These are phyloP conservation scores for Oncorhynchus gorbuscha DNA, from an alignment of 2,113 vertebrate genomes.

Conservation along the genomic window DNA sequence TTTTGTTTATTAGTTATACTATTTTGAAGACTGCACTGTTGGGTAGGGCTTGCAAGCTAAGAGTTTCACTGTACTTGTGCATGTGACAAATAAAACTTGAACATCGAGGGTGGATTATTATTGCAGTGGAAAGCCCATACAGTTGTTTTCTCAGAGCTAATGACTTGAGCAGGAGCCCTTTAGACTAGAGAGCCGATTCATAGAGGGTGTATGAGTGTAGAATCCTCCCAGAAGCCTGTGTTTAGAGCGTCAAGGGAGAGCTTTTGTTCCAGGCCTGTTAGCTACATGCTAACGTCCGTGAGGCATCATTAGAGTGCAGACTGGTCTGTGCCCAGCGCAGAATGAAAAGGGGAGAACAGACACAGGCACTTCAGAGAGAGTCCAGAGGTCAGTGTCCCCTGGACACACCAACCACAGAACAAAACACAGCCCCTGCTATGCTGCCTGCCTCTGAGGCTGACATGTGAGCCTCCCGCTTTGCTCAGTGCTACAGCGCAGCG, in stretches of 20 bases:
- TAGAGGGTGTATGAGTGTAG: constrained; percentile 30
- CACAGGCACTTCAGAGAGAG: constrained; percentile 17
- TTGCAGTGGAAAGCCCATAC: constrained; percentile 10
- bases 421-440: constrained; percentile 18
- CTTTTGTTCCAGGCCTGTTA: constrained; percentile 50
- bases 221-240: constrained; percentile 38
- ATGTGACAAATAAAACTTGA: too few species aligned
- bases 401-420: constrained; percentile 26
- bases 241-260: constrained; percentile 38
- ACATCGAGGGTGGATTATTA: constrained; percentile 3
- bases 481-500: too few species aligned
- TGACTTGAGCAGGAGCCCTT: too few species aligned
- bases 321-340: not conserved
- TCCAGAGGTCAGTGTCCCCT: constrained; percentile 17
- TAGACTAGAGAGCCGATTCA: not conserved
- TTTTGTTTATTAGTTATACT: too few species aligned
- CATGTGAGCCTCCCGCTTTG: not conserved
- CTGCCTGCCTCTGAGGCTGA: too few species aligned
- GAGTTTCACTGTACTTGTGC: too few species aligned
- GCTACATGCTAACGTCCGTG: constrained; percentile 39
- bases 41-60: too few species aligned
- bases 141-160: too few species aligned
- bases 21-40: too few species aligned
- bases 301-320: constrained; percentile 51
- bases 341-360: constrained; percentile 1